Base-by-base conservation (phyloP, 35 echinoderm and acorn worm genomes). In the Heliocidaris erythrogramma region DNA sequence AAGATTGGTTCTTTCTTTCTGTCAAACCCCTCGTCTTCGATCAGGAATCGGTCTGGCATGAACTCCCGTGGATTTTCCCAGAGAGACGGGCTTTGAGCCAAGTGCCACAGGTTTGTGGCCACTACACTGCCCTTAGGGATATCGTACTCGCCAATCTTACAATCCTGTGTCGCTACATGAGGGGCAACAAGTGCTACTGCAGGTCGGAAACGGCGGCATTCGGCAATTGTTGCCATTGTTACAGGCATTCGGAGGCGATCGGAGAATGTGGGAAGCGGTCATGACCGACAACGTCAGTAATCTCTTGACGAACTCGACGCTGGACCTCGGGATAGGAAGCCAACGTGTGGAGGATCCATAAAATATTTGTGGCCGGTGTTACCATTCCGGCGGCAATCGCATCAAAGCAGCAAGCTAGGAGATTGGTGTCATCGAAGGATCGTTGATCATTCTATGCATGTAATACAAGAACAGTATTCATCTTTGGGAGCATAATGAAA, bases 71-170 rank as follows among this genome's bases (percentile, higher is more conserved):
- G 94, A 18, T 95, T 30, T 9, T 85, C 47, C 94, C 94, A 95
- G 16, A 91, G 30, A 10, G 91, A 92, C 9, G 94, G 87, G 32
- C 88, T 78, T 24, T 49, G 29, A 27, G 48, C 30, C 21, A 95
- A 42, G 14, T 56, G 49, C 49, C 86, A 95, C 86, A 95, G 17
- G 48, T 90, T 88, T 17, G 89, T 48, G 31, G 60, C 48, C 17
- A 95, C 59, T 2, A 56, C 90, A 47, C 29, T 95, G 2, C 94
- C 94, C 88, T 95, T 95, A 17, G 94, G 94, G 42, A 95, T 92
- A 30, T 92, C 86, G 88, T 95, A 95, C 10, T 56, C 88, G 56
- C 88, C 35, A 48, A 95, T 31, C 50, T 90, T 65, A 18, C 30
- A 21, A 56, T 95, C 94, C 9, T 65, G 17, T 42, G 86, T 53